A percentile compares a stretch with the other conserved stretches of the same genome.
Conservation (phyloP, 2,113 vertebrate species). For the Nycticorax nycticorax region DNA sequence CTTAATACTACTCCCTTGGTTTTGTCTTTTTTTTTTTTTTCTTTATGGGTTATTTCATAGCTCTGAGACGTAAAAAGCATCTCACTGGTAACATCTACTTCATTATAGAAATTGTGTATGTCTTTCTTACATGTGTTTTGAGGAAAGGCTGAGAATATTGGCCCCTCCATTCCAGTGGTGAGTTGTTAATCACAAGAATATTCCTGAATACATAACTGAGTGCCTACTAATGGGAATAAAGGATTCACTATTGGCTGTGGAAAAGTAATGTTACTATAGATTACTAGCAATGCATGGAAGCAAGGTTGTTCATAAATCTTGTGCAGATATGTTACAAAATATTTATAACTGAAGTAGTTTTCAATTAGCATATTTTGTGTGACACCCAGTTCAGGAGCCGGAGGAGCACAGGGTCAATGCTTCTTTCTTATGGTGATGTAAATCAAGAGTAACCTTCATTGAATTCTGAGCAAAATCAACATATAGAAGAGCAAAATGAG, state of each 20-base stretch:
- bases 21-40: no score
- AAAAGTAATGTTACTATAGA: not conserved
- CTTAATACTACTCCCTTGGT: not conserved
- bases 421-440: rapidly evolving
- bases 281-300: not conserved
- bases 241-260: not conserved
- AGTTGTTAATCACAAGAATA: constrained; percentile 1
- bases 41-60: not conserved
- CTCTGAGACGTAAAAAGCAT: not conserved
- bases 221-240: not conserved
- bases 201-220: not conserved
- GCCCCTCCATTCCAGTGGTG: not conserved
- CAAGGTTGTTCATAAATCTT: not conserved
- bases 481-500: not conserved
- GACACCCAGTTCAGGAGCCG: not conserved
- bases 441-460: not conserved
- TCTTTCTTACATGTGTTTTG: not conserved
- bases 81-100: not conserved
- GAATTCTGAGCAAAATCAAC: not conserved
- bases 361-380: not conserved
- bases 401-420: not conserved
- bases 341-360: not conserved
- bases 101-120: not conserved
- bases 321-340: not conserved
- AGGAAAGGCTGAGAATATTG: not conserved